Evolutionary conservation across 2,888 invertebrate genomes (phyloP).

Genomic region (Ochropleura leucogaster): DNA sequence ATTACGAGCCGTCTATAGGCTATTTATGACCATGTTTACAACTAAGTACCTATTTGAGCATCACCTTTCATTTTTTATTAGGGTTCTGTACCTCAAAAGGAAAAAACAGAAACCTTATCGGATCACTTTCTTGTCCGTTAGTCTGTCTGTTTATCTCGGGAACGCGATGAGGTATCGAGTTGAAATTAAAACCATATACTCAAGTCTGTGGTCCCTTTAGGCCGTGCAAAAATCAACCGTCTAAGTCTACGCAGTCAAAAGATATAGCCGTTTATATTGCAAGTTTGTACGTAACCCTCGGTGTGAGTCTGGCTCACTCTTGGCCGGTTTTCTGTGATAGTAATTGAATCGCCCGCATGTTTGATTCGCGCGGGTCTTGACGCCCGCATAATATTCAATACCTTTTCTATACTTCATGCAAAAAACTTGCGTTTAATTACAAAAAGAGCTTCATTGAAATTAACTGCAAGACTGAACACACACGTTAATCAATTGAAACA

Average conservation of each 20-base stretch:
- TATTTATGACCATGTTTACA: not conserved
- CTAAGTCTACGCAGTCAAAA: too few species aligned
- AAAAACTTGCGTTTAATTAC: conserved; percentile 44
- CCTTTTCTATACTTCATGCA: conserved; percentile 4
- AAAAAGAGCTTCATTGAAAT: conserved; percentile 47
- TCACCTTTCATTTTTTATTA: conserved; percentile 36
- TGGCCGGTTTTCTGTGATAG: conserved; percentile 48
- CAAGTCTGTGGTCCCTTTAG: too few species aligned
- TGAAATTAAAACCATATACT: too few species aligned
- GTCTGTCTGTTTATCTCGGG: too few species aligned
- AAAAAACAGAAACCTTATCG: too few species aligned
- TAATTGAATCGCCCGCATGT: conserved; percentile 65
- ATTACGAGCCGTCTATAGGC: not conserved
- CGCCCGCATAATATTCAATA: conserved; percentile 57
- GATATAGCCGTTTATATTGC: too few species aligned
- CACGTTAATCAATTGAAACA: conserved; percentile 26
- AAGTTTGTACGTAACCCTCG: too few species aligned
- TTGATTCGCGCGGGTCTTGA: conserved; percentile 42
- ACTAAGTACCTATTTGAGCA: conserved; percentile 40
- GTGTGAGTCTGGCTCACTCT: too few species aligned
- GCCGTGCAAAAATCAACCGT: too few species aligned
- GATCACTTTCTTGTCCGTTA: too few species aligned
- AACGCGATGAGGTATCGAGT: too few species aligned
- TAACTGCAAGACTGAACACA: conserved; percentile 47
- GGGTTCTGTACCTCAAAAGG: too few species aligned